A percentile compares a stretch with the other conserved stretches of the same genome.
Evolutionary conservation across 2,113 vertebrate genomes (phyloP).

Genomic region (Probosciger aterrimus): DNA sequence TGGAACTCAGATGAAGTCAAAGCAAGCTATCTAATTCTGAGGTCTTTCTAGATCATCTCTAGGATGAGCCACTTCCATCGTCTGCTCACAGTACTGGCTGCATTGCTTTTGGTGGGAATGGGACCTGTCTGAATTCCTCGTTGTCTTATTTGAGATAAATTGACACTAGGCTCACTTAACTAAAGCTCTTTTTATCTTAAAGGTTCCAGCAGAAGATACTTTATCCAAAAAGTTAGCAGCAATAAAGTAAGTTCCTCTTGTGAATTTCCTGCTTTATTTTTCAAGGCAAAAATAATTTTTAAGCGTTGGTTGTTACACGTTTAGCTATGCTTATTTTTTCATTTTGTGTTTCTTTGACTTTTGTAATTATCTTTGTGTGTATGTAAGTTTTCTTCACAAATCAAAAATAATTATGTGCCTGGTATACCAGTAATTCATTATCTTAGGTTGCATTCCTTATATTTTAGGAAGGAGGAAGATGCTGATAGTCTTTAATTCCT

Average conservation of each 20-base stretch:
- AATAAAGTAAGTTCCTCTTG: slow-evolving; percentile 82
- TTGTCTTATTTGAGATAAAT: background rate
- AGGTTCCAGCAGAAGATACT: slow-evolving; percentile 87
- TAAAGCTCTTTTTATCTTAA: slow-evolving; percentile 11
- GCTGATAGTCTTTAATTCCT: background rate
- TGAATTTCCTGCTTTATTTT: background rate
- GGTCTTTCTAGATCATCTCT: background rate
- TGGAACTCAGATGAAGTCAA: background rate
- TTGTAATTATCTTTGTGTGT: background rate
- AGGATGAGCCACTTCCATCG: background rate
- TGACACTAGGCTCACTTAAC: background rate
- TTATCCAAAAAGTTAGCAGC: slow-evolving; percentile 85
- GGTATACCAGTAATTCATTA: background rate
- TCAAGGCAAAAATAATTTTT: background rate
- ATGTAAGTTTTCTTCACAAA: background rate
- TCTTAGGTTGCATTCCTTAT: background rate
- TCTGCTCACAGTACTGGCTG: background rate
- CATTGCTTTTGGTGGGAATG: background rate
- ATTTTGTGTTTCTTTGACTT: background rate
- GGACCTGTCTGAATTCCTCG: background rate
- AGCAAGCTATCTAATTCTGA: background rate
- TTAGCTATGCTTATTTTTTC: background rate
- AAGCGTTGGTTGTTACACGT: background rate
- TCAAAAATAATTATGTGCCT: background rate
- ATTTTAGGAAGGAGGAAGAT: background rate